Percentiles rank a stretch among this genome's conserved stretches.
Conservation (phyloP, 2,113 vertebrate genomes). For the Reinhardtius hippoglossoides region DNA sequence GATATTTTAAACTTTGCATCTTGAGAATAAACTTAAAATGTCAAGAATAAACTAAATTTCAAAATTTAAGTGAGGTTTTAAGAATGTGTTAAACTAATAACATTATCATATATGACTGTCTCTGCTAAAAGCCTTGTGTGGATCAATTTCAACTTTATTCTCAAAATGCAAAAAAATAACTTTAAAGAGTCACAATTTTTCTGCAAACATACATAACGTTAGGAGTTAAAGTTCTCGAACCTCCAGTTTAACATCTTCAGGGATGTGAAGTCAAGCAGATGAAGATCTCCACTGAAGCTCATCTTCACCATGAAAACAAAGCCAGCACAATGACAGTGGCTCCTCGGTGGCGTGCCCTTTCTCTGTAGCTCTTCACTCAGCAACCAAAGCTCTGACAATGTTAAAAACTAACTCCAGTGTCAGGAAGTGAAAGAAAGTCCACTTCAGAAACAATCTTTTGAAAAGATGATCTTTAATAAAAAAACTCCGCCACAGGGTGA, state of each 20-base stretch:
- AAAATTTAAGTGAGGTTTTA: no score
- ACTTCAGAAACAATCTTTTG: slow-evolving; percentile 1
- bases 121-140: no score
- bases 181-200: not conserved
- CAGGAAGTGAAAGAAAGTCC: not conserved
- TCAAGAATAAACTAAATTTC: no score
- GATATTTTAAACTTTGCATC: no score
- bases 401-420: slow-evolving; percentile 19
- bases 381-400: slow-evolving; percentile 13
- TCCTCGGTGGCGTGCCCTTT: slow-evolving; percentile 39
- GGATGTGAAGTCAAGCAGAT: slow-evolving; percentile 26
- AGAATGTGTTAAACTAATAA: no score
- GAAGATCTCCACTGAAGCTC: slow-evolving; percentile 9
- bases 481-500: not conserved
- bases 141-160: no score
- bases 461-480: slow-evolving; percentile 1
- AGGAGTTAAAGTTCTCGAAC: not conserved
- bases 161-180: no score
- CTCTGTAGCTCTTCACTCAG: slow-evolving; percentile 17
- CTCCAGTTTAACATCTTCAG: slow-evolving; percentile 8
- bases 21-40: no score
- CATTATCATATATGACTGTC: no score
- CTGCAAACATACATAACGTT: not conserved
- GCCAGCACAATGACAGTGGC: not conserved
- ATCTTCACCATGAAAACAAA: not conserved